Conservation (phyloP, 1,140 invertebrate genomes). For the Anastatus disparis region DNA sequence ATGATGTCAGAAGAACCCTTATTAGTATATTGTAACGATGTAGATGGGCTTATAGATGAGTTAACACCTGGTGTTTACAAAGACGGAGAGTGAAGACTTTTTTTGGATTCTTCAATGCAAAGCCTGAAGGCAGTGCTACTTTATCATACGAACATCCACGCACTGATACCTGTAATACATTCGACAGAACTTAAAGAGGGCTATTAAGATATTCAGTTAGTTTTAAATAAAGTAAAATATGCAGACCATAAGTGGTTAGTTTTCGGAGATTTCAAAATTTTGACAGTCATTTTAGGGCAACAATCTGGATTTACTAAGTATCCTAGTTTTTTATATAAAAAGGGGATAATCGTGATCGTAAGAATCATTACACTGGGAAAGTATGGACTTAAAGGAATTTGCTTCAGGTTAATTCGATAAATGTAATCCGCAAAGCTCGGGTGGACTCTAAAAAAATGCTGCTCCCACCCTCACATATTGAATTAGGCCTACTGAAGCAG, state of each 20-base stretch:
- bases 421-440: neutral
- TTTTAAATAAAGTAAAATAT: conserved; percentile 2
- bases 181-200: conserved; percentile 53
- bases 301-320: neutral
- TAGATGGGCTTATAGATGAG: neutral
- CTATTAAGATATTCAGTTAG: conserved; percentile 46
- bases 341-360: neutral
- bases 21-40: too few relatives aligned
- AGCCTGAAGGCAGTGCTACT: conserved; percentile 58
- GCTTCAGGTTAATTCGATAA: neutral
- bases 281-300: conserved; percentile 8
- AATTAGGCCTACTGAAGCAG: neutral
- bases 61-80: neutral
- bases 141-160: conserved; percentile 56
- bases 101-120: conserved; percentile 47
- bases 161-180: conserved; percentile 48
- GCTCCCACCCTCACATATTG: neutral
- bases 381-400: neutral
- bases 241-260: neutral
- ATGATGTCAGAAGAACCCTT: too few relatives aligned
- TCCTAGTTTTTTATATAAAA: neutral
- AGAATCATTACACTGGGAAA: conserved; percentile 11
- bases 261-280: conserved; percentile 7
- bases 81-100: conserved; percentile 17
- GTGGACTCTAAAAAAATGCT: neutral